A percentile compares a stretch with the other conserved stretches of the same genome.
Evolutionary conservation across 2,888 invertebrate species (phyloP).

Genomic region (Lysandra bellargus): DNA sequence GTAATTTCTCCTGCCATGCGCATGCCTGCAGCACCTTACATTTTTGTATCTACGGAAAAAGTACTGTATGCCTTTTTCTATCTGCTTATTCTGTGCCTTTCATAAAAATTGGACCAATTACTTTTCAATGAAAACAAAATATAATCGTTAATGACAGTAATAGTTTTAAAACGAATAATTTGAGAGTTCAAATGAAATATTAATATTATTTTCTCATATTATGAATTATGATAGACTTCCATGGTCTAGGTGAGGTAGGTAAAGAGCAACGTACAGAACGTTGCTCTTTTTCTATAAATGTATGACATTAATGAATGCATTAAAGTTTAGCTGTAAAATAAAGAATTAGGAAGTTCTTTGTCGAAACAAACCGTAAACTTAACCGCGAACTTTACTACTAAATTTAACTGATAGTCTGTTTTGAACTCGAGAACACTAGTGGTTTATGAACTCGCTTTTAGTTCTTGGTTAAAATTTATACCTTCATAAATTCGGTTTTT

Average conservation of each 20-base stretch:
- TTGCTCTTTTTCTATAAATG: not conserved
- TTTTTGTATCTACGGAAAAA: too few relatives aligned
- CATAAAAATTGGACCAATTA: too few relatives aligned
- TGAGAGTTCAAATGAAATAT: not conserved
- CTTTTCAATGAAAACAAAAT: too few relatives aligned
- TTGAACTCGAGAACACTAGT: conserved; percentile 5
- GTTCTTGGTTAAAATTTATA: conserved; percentile 6
- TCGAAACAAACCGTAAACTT: conserved; percentile 5
- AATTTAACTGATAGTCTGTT: conserved; percentile 18
- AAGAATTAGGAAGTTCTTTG: conserved; percentile 20
- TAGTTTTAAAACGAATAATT: not conserved
- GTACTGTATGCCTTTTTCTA: too few relatives aligned
- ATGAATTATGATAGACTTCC: too few relatives aligned
- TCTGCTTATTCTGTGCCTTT: too few relatives aligned
- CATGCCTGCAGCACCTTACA: not conserved
- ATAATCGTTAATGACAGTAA: not conserved
- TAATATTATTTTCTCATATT: not conserved
- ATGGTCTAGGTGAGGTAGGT: too few relatives aligned
- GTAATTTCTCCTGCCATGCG: not conserved
- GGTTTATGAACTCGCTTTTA: conserved; percentile 12
- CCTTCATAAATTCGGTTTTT: not conserved
- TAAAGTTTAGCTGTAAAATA: conserved; percentile 9
- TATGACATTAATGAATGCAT: not conserved
- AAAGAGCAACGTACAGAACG: too few relatives aligned
- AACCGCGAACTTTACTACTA: conserved; percentile 22